Evolutionary conservation across 2,113 vertebrate genomes (phyloP).

Genomic region (Oostethus manadensis): DNA sequence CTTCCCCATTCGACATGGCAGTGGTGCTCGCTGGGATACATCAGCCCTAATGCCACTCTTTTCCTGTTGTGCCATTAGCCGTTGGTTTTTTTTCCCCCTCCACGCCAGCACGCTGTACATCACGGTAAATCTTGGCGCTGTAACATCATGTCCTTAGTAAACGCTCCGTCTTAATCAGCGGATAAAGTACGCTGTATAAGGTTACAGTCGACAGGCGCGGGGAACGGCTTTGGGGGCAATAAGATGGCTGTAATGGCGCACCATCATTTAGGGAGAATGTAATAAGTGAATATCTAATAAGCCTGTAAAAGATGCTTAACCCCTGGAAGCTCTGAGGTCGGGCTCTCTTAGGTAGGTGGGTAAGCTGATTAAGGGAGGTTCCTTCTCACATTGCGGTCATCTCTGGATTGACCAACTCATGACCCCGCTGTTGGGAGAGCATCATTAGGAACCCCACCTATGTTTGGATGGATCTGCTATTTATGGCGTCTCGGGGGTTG

Average conservation of each 20-base stretch:
- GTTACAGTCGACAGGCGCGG: constrained; percentile 48
- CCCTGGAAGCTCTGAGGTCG: constrained; percentile 47
- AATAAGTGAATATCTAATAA: constrained; percentile 71
- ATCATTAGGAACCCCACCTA: constrained; percentile 17
- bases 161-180: constrained; percentile 53
- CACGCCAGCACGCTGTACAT: constrained; percentile 15
- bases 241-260: constrained; percentile 56
- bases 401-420: constrained; percentile 55
- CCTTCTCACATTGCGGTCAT: constrained; percentile 57
- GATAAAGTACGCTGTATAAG: constrained; percentile 41
- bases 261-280: constrained; percentile 64
- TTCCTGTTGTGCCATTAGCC: neutral
- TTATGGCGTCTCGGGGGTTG: constrained; percentile 36
- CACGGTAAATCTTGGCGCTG: constrained; percentile 42
- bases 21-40: constrained; percentile 57
- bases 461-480: constrained; percentile 44
- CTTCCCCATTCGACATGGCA: constrained; percentile 53
- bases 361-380: constrained; percentile 53
- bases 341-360: constrained; percentile 36
- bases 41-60: constrained; percentile 43
- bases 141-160: constrained; percentile 40
- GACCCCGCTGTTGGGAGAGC: constrained; percentile 41
- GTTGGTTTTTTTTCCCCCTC: constrained; percentile 27
- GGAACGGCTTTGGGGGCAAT: constrained; percentile 44
- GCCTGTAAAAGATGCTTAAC: constrained; percentile 59